These are phyloP conservation scores for Lepisosteus oculatus DNA, from an alignment of 2,113 vertebrate species.

Conservation along the genomic window DNA sequence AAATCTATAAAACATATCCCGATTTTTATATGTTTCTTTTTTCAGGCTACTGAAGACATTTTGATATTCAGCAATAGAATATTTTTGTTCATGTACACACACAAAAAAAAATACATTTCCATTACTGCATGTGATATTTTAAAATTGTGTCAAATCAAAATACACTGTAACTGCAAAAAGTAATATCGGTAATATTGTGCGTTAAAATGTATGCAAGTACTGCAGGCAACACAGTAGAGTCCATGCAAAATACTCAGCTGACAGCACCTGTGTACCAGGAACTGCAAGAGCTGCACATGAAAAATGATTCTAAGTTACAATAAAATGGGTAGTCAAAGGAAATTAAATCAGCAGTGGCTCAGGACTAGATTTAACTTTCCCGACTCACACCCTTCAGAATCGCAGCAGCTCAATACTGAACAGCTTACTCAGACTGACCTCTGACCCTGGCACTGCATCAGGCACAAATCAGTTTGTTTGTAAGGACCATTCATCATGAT, in stretches of 20 bases:
- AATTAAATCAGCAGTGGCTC: not conserved
- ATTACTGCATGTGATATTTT: too few species aligned
- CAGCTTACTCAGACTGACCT: not conserved
- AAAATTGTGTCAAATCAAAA: too few species aligned
- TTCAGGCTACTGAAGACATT: not conserved
- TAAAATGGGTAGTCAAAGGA: constrained; percentile 1
- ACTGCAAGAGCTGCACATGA: not conserved
- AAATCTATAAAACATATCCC: not conserved
- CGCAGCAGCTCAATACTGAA: constrained; percentile 1
- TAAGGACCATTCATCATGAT: constrained; percentile 14
- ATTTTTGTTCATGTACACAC: too few species aligned
- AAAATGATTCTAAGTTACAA: constrained; percentile 7
- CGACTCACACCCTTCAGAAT: constrained; percentile 8
- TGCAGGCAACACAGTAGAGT: not conserved
- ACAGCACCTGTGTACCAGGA: not conserved
- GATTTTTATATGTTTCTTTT: not conserved
- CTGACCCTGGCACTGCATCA: constrained; percentile 1
- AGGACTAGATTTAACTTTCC: constrained; percentile 4
- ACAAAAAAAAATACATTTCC: too few species aligned
- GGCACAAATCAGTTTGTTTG: constrained; percentile 5
- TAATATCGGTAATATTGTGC: too few species aligned
- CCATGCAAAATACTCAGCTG: not conserved
- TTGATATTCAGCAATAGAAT: too few species aligned
- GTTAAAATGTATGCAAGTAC: too few species aligned
- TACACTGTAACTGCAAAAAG: too few species aligned